Base-by-base conservation (phyloP, 2,888 invertebrate species). In the Formica aserva region DNA sequence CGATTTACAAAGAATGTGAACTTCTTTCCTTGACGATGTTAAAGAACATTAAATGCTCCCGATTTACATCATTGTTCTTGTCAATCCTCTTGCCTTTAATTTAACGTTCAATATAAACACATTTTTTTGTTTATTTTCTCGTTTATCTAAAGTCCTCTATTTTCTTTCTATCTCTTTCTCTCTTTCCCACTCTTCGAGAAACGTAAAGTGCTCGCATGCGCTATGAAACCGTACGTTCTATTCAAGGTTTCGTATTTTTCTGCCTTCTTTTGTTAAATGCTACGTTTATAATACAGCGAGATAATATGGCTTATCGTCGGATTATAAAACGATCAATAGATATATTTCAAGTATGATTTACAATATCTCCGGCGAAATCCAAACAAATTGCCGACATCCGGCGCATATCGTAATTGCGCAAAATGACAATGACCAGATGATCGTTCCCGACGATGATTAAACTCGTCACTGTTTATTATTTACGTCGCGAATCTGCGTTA, bases 201-300 rank as follows among this genome's bases (percentile, higher is more conserved):
- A 41, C n/a, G 55, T 52, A 66, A 66, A 55, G 9, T 32, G 13
- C 1, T 67, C n/a, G 29, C 67, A n/a, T 55, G 38, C 32, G 22
- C 18, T 22, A 11, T n/a, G n/a, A 15, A 62, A 41, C 13, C 15
- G n/a, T n/a, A 55, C 48, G 29, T 55, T 67, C 13, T 52, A 22
- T 11, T 32, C 57, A 60, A 48, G 60, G 18, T 45, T 9, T 80
- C 57, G 45, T 80, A 18, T 8, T 18, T 38, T 66, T 65, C 35
- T 67, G 38, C 4, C 15, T 71, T 32, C n/a, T 48, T 11, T 45
- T 57, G 13, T 11, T n/a, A 48, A 71, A 62, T 32, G 29, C 35
- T 80, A 26, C 8, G 35, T 71, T 71, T 71, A 48, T 78, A 60
- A 60, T 62, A 60, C 18, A 48, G 26, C 5, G 32, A 69, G 60